phyloP scores from a whole-genome alignment of 2,888 invertebrate genomes.

The Alloscopus bannaensis region DNA sequence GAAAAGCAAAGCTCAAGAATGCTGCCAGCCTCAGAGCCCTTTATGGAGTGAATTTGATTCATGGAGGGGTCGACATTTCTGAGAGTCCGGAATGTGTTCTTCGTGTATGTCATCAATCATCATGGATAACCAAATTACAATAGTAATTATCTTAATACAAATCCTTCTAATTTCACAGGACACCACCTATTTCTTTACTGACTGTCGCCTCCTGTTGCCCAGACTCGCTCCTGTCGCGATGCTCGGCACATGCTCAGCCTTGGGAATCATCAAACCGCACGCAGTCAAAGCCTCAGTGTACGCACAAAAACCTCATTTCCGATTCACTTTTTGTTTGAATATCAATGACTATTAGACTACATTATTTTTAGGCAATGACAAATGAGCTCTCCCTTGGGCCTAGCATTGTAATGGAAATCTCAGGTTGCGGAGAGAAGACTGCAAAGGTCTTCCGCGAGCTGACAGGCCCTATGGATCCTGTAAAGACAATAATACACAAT shows the following conservation, averaged over 20 bases:
- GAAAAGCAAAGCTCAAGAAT: constrained; percentile 78
- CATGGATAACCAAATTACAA: neutral
- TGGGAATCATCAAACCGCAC: constrained; percentile 92
- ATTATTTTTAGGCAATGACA: constrained; percentile 80
- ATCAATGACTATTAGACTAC: neutral
- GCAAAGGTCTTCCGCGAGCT: constrained; percentile 87
- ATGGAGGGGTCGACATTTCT: constrained; percentile 84
- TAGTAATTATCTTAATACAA: constrained; percentile 71
- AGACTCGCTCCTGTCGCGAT: constrained; percentile 75
- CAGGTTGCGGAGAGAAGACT: constrained; percentile 79
- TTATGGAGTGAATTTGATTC: constrained; percentile 82
- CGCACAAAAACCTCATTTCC: neutral
- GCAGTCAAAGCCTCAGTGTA: constrained; percentile 85
- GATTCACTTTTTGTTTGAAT: neutral
- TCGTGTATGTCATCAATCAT: constrained; percentile 74
- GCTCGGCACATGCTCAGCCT: constrained; percentile 77
- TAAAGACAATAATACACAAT: constrained; percentile 76
- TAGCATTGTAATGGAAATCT: constrained; percentile 90
- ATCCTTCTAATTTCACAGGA: constrained; percentile 73
- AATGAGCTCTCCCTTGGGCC: constrained; percentile 89
- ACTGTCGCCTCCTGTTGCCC: constrained; percentile 72
- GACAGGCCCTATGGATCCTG: constrained; percentile 93
- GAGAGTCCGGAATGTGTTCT: constrained; percentile 78
- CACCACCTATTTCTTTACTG: constrained; percentile 76
- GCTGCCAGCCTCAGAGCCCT: constrained; percentile 81